Base-by-base conservation (phyloP, 2,888 invertebrate genomes). In the Tromatobia lineatoria region DNA sequence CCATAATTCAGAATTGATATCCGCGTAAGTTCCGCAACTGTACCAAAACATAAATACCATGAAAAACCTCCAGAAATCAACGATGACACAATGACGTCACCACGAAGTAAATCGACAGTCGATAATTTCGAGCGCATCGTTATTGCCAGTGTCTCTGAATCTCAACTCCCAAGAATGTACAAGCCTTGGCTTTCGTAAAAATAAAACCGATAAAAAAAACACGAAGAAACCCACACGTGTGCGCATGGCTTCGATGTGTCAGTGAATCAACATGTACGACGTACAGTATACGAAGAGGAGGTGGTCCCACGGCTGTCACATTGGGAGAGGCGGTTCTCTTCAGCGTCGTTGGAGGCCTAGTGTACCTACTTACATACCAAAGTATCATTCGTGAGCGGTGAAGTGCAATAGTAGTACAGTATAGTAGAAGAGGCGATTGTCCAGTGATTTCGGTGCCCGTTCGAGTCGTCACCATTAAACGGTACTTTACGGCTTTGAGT, bases 381-480 rank as follows among this genome's bases (percentile, higher is more conserved):
- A 54, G 54, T 71, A 54, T 25, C 45, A 71, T 57, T 45, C 57
- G 71, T 42, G 71, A 20, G 29, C 50, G 34, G 52, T 38, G 38
- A 38, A 38, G 34, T 54, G 20, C 38, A 20, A 70, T 20, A 50
- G 38, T n/a, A 34, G 70, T 50, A n/a, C 8, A 29, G 25, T 13
- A 29, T 29, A 67, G 13, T 29, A 42, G 42, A 29, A n/a, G 3
- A 38, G 29, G 23, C 18, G 2, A 38, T 18, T 42, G 73, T 50
- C 42, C 38, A 84, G 83, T 77, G 77, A 73, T 80, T 84, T 80
- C 69, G 78, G 80, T 83, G 73, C 47, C 74, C 64, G 61, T 59
- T 69, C 75, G 50, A 50, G 78, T 84, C 77, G 71, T 77, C 80
- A 67, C 70, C 75, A 50, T 42, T 67, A 13, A 83, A 83, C 84